A percentile compares a stretch with the other conserved stretches of the same genome.
phyloP scores from a whole-genome alignment of 2,888 invertebrate species.

The Tiliacea citrago region DNA sequence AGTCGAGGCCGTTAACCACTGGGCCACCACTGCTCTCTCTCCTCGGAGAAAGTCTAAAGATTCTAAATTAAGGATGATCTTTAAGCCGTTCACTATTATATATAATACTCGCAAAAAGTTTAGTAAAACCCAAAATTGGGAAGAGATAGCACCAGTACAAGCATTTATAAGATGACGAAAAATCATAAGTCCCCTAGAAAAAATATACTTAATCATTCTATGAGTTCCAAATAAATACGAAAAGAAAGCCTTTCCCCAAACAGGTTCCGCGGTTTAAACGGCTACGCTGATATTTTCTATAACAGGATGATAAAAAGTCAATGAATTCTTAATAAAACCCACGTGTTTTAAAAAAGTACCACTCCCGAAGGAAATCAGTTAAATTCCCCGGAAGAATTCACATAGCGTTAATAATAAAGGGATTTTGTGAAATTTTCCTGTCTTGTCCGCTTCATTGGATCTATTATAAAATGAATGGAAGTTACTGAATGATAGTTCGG shows the following conservation, averaged over 20 bases:
- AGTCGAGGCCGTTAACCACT: too few relatives aligned
- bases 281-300: not conserved
- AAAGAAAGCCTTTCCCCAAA: not conserved
- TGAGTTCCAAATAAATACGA: not conserved
- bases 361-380: constrained; percentile 9
- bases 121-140: too few relatives aligned
- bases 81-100: not conserved
- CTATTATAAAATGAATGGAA: constrained; percentile 32
- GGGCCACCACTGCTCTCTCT: too few relatives aligned
- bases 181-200: not conserved
- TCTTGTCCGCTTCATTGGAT: constrained; percentile 43
- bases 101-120: not conserved
- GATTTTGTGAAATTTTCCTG: constrained; percentile 32
- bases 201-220: not conserved
- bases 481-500: constrained; percentile 45
- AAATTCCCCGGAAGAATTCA: constrained; percentile 44
- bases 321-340: not conserved
- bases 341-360: constrained; percentile 8
- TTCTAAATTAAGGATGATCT: constrained; percentile 6
- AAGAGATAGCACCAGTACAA: not conserved
- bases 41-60: constrained; percentile 9
- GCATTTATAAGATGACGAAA: not conserved
- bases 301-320: not conserved
- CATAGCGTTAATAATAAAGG: constrained; percentile 50
- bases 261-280: not conserved